Evolutionary conservation across 2,888 invertebrate genomes (phyloP).

Genomic region (Mimumesa dahlbomi): DNA sequence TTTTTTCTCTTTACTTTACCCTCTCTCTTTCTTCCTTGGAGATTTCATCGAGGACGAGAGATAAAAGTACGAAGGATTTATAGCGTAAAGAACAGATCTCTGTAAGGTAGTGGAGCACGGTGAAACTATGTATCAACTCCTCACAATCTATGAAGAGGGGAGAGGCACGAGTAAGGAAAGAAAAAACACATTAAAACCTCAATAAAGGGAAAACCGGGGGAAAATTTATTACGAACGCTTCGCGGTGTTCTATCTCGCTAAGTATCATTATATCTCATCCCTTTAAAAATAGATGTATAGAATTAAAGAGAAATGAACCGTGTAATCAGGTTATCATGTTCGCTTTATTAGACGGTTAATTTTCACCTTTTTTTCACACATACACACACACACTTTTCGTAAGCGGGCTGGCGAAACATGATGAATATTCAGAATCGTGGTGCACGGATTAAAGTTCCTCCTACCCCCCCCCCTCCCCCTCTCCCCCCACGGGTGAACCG

Average conservation of each 20-base stretch:
- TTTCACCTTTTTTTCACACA: too few relatives aligned
- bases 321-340: too few relatives aligned
- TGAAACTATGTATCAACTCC: conserved; percentile 33
- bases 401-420: too few relatives aligned
- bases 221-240: too few relatives aligned
- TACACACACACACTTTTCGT: too few relatives aligned
- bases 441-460: conserved; percentile 28
- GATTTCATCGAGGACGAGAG: conserved; percentile 42
- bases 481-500: too few relatives aligned
- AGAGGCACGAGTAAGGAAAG: background rate
- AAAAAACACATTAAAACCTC: too few relatives aligned
- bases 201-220: too few relatives aligned
- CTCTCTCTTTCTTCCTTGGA: conserved; percentile 7
- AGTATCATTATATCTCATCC: background rate
- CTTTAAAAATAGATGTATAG: too few relatives aligned
- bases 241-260: conserved; percentile 5
- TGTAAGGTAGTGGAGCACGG: conserved; percentile 14
- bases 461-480: too few relatives aligned
- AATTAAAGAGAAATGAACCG: too few relatives aligned
- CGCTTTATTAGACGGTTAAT: too few relatives aligned
- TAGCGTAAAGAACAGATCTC: conserved; percentile 44
- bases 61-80: conserved; percentile 50
- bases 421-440: conserved; percentile 22
- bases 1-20: background rate
- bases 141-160: conserved; percentile 30